Evolutionary conservation across 92 coral and sea anemone genomes (phyloP), one percentile per base, ranked within the genome.

Genomic region (Scolanthus callimorphus): DNA sequence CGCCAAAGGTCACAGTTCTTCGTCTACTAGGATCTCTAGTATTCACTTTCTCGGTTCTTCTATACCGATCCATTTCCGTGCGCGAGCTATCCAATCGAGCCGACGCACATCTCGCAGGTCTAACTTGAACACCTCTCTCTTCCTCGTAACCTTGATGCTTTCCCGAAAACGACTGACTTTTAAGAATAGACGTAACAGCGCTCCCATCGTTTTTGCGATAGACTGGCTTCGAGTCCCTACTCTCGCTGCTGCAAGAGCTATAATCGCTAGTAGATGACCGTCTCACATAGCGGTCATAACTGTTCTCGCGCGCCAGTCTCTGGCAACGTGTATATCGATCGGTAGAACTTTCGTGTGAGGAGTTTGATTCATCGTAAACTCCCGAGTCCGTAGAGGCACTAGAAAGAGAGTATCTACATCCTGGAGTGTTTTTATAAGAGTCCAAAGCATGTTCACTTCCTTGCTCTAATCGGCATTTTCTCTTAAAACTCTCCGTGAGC

Each of bases 331-430:
- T 6, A 6, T 34, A 15, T 34, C 41, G 6, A 6, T 6, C 15
- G 6, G 41, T 49, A 26, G 55, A 49, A 38, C 81, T 59, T 4
- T 67, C 81, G 30, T 69, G 78, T 19, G 81, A 69, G 10, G 58
- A 38, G 26, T 54, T 49, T 26, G 86, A 86, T 17, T 88, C 96
- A 8, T 86, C 96, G 20, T 73, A 94, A 20, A 94, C 99, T 8
- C 99, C 99, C 15, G 99, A 94, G 55, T 94, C 99, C 2, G 99
- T 84, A 0, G 99, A 94, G 1, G 94, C 77, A 49, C 91, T 94
- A 13, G 99, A 94, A 0, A 94, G 71, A 0, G 96, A 88, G 56
- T 83, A 62, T 37, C 96, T 69, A 74, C 94, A 94, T 17, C 96
- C 96, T 1, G 96, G 96, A 11, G 72, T 76, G 49, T 90, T 90